These are phyloP conservation scores for Scelioninae gen. 2 DNA, from an alignment of 2,888 invertebrate genomes.

Conservation along the genomic window DNA sequence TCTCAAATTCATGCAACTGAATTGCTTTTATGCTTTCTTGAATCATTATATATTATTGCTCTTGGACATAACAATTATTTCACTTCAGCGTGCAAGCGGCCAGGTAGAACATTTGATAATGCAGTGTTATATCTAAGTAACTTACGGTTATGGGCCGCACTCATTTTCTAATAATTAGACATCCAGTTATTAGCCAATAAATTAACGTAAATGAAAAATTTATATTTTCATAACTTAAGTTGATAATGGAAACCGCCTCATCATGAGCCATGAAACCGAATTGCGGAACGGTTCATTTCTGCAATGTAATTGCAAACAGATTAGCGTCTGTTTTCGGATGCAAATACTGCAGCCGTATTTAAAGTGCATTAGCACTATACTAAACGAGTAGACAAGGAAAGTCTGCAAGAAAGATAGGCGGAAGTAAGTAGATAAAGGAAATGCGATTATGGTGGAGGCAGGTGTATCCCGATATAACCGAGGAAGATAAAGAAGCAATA, in stretches of 20 bases:
- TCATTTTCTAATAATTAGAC: constrained; percentile 40
- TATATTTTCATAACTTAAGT: constrained; percentile 29
- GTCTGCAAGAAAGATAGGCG: constrained; percentile 39
- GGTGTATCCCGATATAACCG: constrained; percentile 26
- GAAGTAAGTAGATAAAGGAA: constrained; percentile 50
- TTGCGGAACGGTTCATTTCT: constrained; percentile 61
- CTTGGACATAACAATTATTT: too few species aligned
- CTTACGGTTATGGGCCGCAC: constrained; percentile 9
- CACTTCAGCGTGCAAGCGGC: neutral
- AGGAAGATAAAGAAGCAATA: constrained; percentile 25
- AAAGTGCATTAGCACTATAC: constrained; percentile 62
- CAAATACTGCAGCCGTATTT: constrained; percentile 60
- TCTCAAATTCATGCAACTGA: too few species aligned
- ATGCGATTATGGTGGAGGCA: constrained; percentile 43
- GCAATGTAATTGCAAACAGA: constrained; percentile 65
- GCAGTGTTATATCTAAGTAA: constrained; percentile 15
- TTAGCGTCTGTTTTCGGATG: constrained; percentile 61
- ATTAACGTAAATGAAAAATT: constrained; percentile 25
- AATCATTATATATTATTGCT: too few species aligned
- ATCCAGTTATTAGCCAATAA: constrained; percentile 36
- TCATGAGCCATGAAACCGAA: constrained; percentile 56
- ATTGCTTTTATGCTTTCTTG: too few species aligned
- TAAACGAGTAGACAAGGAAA: constrained; percentile 45
- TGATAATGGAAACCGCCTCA: constrained; percentile 49
- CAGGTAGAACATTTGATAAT: constrained; percentile 14